A percentile compares a stretch with the other conserved stretches of the same genome.
Evolutionary conservation across 2,797 vertebrate genomes (phyloP).

Genomic region (Gouania willdenowi): DNA sequence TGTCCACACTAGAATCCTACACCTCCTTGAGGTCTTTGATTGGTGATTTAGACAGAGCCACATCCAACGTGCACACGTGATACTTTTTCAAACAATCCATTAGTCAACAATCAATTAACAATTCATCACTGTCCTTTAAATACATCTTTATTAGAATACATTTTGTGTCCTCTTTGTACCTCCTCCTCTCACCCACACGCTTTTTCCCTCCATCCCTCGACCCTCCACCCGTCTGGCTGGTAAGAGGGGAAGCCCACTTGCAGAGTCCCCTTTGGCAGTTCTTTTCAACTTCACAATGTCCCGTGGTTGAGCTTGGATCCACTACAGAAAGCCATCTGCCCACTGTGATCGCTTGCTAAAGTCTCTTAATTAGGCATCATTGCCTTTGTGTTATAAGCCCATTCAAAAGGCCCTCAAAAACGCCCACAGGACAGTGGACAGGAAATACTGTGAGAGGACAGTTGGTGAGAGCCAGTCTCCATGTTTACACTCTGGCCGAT

Average conservation of each 20-base stretch:
- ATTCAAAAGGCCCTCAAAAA: constrained; percentile 31
- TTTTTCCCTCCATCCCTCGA: constrained; percentile 22
- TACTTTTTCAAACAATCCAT: constrained; percentile 4
- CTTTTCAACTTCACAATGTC: constrained; percentile 63
- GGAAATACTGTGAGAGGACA: background rate
- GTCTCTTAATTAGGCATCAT: constrained; percentile 73
- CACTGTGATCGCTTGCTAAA: constrained; percentile 71
- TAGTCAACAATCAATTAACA: constrained; percentile 9
- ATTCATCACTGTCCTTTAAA: background rate
- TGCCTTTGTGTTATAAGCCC: constrained; percentile 50
- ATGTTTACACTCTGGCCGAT: constrained; percentile 6
- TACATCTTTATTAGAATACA: constrained; percentile 3
- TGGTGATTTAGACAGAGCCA: constrained; percentile 1
- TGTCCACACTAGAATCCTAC: constrained; percentile 21
- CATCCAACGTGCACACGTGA: background rate
- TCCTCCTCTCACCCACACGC: constrained; percentile 15
- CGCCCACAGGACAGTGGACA: constrained; percentile 1
- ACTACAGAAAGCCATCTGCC: constrained; percentile 72
- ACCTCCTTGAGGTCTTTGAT: constrained; percentile 15
- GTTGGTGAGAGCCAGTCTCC: constrained; percentile 7
- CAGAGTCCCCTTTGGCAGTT: constrained; percentile 67
- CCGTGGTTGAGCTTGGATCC: constrained; percentile 66
- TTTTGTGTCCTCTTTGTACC: constrained; percentile 7
- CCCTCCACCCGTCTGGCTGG: constrained; percentile 46
- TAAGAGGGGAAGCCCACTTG: constrained; percentile 57